Base-by-base conservation (phyloP, 2,888 invertebrate genomes). In the Heliconius charithonia region DNA sequence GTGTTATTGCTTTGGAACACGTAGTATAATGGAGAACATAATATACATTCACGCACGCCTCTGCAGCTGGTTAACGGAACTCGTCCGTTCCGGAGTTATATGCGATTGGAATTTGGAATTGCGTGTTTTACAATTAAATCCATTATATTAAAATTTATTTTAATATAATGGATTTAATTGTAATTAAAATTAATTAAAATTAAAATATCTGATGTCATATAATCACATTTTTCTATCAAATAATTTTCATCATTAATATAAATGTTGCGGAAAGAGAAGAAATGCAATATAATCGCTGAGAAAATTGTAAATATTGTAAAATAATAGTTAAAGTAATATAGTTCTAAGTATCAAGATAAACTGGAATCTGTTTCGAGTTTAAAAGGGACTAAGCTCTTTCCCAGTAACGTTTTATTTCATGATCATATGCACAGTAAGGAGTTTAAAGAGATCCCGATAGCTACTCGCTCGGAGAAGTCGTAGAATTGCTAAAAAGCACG, bases 1-100 rank as follows among this genome's bases (percentile, higher is more conserved):
- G 86, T 83, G 84, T 86, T 94, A 94, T 93, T 92, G 91, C 89
- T 88, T 86, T 86, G 85, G 84, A 92, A 86, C 92, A 93, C 92
- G 93, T 90, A 86, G 87, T 89, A 92, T 94, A 94, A 94, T 84
- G 84, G 93, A 92, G 89, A 93, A 92, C 92, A 91, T 93, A 93
- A 93, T 94, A 93, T 92, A 93, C 92, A 89, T 93, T 91, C 93
- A 94, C 94, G 94, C 94, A 95, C 92, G 89, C 88, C 89, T 89
- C 89, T 89, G 91, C 91, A 88, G 87, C 84, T 85, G 85, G 82
- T 80, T 83, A 84, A 82, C 87, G 88, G 87, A 87, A 86, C 86
- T 81, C 79, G 77, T 65, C 80, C 79, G 85, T 88, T 91, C 90
- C 89, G 89, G 87, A 84, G 85, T 86, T 88, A 85, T 83, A 84